Evolutionary conservation across 2,888 invertebrate species (phyloP), one percentile per base, ranked within the genome.

Genomic region (Stenodema calcarata): DNA sequence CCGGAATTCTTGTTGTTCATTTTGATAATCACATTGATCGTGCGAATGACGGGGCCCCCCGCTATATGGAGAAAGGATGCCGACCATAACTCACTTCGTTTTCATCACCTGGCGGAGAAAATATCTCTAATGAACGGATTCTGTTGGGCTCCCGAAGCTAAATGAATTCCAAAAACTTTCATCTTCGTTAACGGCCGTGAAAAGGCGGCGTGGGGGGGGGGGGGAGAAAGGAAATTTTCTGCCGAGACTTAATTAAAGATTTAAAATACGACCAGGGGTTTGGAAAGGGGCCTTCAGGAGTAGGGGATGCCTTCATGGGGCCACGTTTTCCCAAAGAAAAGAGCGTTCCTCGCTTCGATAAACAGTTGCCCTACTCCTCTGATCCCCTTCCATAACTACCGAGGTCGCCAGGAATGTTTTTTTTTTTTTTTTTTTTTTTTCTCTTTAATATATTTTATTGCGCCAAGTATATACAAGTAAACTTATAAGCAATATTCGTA

Each of bases 121-220:
- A 35, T 62, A 62, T 62, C 23, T 62, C 23, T 62, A 62, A 62
- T 62, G 62, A 62, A 62, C 62, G 62, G 62, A 62, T 62, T 54
- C 54, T 62, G 62, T 9, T 62, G 12, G 62, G 3, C 12, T 12
- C 47, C 47, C 47, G 9, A n/a, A 80, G 80, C 80, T 54, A 80
- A 80, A 80, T 80, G 80, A 80, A 80, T 80, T 80, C 47, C 80
- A n/a, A 80, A 79, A 62, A n/a, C 35, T 78, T 80, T 54, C 80
- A 80, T 80, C 80, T 80, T 54, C 54, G 80, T 80, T 80, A 80
- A 54, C 80, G 27, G 80, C 54, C 47, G 16, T 28, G 28, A 54
- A 54, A 27, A n/a, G 28, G 54, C 3, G 30, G 50, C 12, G 0
- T 18, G 14, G 27, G 4, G 4, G 79, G 27, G 27, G 47, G 47